Evolutionary conservation across 2,888 invertebrate species (phyloP), one percentile per base, ranked within the genome.

Genomic region (Herminia tarsipennalis): DNA sequence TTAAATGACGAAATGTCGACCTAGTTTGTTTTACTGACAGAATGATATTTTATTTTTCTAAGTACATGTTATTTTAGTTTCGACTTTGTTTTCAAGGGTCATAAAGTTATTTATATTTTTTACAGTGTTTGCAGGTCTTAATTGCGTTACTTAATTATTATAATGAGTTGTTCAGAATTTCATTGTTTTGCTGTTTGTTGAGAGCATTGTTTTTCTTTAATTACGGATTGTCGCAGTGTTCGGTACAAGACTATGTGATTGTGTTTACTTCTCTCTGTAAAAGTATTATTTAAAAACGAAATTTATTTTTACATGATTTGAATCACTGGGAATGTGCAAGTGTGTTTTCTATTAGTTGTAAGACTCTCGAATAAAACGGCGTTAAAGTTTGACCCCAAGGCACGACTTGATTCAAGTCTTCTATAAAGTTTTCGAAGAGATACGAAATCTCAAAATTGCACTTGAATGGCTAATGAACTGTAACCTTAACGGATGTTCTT

Each of bases 141-240:
- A 58, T 53, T 55, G 46, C 36, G 21, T 54, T 20, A 47, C 24
- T 51, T 51, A 51, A 56, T 56, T 51, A 52, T 50, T 39, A 24
- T 51, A 50, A 56, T 50, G 53, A 46, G 39, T 43, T 39, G 25
- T 51, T 48, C 29, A 48, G 40, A 51, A 51, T 54, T 52, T 47
- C 9, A 45, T 29, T 48, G 28, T 28, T 44, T 24, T 8, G 30
- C 32, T 41, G 29, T 43, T 42, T 32, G 46, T 38, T 33, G 30
- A 34, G 12, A 25, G 53, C 34, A 48, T 63, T 73, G 67, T 73
- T 74, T 72, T 73, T 70, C 52, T 72, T 75, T 75, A 74, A 78
- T 76, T 73, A 77, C 52, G 36, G 47, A n/a, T 50, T 56, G 56
- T 55, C 67, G 56, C 9, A 13, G 38, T 21, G 30, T 12, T 49